Evolutionary conservation across 2,113 vertebrate genomes (phyloP), one percentile per base, ranked within the genome.

Genomic region (Phycodurus eques): DNA sequence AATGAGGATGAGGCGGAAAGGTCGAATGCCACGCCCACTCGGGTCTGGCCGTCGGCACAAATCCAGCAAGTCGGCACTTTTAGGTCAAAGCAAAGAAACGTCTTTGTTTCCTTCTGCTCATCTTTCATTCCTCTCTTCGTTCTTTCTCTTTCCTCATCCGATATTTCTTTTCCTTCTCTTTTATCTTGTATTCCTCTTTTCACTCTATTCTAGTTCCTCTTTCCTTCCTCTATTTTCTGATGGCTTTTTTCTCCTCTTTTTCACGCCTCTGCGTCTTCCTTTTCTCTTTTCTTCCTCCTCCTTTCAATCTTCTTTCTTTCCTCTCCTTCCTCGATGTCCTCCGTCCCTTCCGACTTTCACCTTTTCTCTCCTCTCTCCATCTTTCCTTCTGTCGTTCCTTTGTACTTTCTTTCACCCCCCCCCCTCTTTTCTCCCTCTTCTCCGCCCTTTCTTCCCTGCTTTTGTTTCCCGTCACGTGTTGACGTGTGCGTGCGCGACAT

Each of bases 401-500:
- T 39, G 35, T 39, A 5, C 35, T 39, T 27, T 27, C 27, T 27
- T n/a, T n/a, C n/a, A n/a, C n/a, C n/a, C n/a, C n/a, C n/a, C n/a
- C n/a, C n/a, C n/a, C n/a, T n/a, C n/a, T n/a, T n/a, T n/a, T n/a
- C n/a, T 14, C 6, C 6, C 19, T 17, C 15, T 63, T 19, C 0
- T 9, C 8, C 4, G 13, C 31, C 10, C 31, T 27, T 60, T 60
- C 57, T 20, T 60, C n/a, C 22, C 57, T 2, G 57, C 27, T 27
- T 39, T 39, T 5, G 20, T 33, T 61, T 61, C 59, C 59, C 33
- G 14, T 43, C 57, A 22, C 9, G 27, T 27, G 20, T 27, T 27
- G 27, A 27, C 27, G 27, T 13, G 22, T 4, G 22, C n/a, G 31
- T 35, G 12, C 39, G 12, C 17, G 33, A 54, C 90, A 90, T 92